Base-by-base conservation (phyloP, 2,888 invertebrate genomes). In the Calameuta idolon region DNA sequence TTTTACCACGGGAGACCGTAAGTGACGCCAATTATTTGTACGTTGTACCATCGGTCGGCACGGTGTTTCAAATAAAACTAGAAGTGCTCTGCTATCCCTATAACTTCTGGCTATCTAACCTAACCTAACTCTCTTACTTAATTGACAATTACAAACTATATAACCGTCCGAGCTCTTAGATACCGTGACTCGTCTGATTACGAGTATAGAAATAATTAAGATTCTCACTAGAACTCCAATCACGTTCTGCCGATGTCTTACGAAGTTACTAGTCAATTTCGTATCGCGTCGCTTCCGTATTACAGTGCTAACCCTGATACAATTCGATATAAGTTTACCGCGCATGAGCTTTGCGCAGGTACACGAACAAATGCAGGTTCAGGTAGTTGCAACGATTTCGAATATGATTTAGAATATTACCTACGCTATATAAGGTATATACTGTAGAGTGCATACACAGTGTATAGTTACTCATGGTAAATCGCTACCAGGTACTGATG, bases 111-210 rank as follows among this genome's bases (percentile, higher is more conserved):
- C 55, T 55, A 23, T 23, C 23, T 23, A 55, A 55, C 12, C 12
- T 37, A 37, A 15, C 37, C 55, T 35, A 35, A 12, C 35, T 55
- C 55, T 55, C 23, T 55, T 23, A 40, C 40, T 40, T 55, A 55
- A 55, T 55, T 55, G 55, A 55, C 55, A 55, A 55, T 55, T 55
- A 55, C 55, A 55, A 55, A 55, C 23, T 55, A 55, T 23, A 9
- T 55, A 23, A 55, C 55, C 23, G 55, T 55, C 23, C 9, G 9
- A 55, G 23, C 55, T 55, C 23, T 55, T 74, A 77, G 69, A 69
- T 35, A 37, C 31, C 77, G 77, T 77, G 74, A 77, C 77, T 74
- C 77, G 74, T 77, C 77, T 73, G 11, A 37, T 12, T 77, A 69
- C 69, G 33, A 74, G 55, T 55, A 55, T 23, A 55, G 55, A 55